Conservation (phyloP, 2,888 invertebrate species). For the Hololepta plana region DNA sequence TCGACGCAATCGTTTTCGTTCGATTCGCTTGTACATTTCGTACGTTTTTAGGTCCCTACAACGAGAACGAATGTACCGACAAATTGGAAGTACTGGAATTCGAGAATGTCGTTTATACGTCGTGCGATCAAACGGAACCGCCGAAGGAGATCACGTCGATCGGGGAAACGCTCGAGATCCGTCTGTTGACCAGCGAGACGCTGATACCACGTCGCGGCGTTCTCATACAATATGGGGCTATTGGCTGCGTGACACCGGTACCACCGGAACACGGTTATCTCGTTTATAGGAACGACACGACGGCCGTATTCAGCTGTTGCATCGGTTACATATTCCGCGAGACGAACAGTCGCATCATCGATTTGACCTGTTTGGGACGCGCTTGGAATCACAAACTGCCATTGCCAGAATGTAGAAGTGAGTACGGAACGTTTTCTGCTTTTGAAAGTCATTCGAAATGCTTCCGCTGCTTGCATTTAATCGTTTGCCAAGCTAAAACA, state of each 20-base stretch:
- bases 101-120: constrained; percentile 30
- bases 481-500: background rate
- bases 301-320: constrained; percentile 51
- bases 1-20: constrained; percentile 13
- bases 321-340: constrained; percentile 50
- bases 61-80: constrained; percentile 30
- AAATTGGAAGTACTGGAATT: constrained; percentile 31
- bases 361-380: constrained; percentile 41
- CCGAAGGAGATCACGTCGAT: constrained; percentile 31
- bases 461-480: no score
- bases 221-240: constrained; percentile 39
- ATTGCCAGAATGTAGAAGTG: constrained; percentile 39
- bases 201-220: constrained; percentile 33
- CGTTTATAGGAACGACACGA: constrained; percentile 43
- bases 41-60: constrained; percentile 6
- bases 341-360: constrained; percentile 33
- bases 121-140: constrained; percentile 36
- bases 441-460: no score
- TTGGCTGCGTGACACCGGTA: constrained; percentile 45
- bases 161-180: constrained; percentile 28
- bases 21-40: background rate
- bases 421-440: constrained; percentile 19
- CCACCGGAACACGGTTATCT: constrained; percentile 51
- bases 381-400: constrained; percentile 47
- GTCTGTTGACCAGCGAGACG: constrained; percentile 13